Conservation (phyloP, 1,140 invertebrate genomes). For the Sminthurides bifidus region DNA sequence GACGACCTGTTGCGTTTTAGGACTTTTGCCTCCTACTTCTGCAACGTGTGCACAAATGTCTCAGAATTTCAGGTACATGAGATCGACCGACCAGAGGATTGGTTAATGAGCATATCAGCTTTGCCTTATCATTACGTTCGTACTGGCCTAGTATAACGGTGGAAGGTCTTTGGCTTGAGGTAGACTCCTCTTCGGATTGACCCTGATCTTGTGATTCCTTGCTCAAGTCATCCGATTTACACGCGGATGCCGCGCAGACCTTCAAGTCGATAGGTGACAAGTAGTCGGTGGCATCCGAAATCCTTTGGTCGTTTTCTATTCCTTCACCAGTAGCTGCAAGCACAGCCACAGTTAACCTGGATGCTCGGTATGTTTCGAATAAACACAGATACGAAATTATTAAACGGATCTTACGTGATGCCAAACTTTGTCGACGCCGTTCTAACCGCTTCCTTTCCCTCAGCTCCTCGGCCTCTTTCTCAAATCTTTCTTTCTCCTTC, state of each 20-base stretch:
- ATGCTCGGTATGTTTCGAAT: not conserved
- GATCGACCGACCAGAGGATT: too few relatives aligned
- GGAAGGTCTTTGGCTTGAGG: too few relatives aligned
- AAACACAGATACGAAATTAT: not conserved
- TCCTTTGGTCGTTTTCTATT: not conserved
- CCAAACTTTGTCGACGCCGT: too few relatives aligned
- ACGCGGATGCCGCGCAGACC: not conserved
- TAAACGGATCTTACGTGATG: too few relatives aligned
- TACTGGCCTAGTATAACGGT: not conserved
- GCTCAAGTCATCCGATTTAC: not conserved
- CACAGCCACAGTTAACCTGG: not conserved
- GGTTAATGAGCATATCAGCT: too few relatives aligned
- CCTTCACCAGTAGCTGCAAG: not conserved
- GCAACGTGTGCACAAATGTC: not conserved
- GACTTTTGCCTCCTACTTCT: not conserved
- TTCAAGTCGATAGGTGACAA: not conserved
- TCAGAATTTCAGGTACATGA: not conserved
- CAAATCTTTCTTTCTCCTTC: conserved; percentile 2
- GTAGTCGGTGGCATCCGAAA: not conserved
- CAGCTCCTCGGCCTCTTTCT: not conserved
- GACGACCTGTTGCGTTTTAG: too few relatives aligned
- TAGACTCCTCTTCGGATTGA: too few relatives aligned
- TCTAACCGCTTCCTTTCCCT: not conserved
- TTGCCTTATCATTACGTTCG: not conserved
- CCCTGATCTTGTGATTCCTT: not conserved